Base-by-base conservation (phyloP, 1,140 invertebrate species). In the Panagrolaimus sp. region DNA sequence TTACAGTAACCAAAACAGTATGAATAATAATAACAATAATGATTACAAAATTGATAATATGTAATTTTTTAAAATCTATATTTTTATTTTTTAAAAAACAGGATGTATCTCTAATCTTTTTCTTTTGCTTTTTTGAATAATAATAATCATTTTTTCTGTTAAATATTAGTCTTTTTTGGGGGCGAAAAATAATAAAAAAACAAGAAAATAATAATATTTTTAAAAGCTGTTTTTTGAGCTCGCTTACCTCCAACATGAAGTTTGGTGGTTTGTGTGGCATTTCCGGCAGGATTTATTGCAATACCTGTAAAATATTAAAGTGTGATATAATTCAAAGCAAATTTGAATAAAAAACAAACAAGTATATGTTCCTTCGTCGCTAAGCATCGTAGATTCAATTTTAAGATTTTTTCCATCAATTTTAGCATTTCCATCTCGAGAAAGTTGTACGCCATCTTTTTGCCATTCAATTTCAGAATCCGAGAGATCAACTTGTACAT, bases 311-410 rank as follows among this genome's bases (percentile, higher is more conserved):
- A n/a, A n/a, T n/a, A n/a, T n/a, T n/a, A n/a, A n/a, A n/a, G n/a
- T n/a, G n/a, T n/a, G n/a, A n/a, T n/a, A n/a, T n/a, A n/a, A n/a
- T n/a, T n/a, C n/a, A n/a, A n/a, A n/a, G n/a, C n/a, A n/a, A n/a
- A n/a, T n/a, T n/a, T n/a, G n/a, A n/a, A n/a, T n/a, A n/a, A n/a
- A n/a, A n/a, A n/a, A n/a, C n/a, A n/a, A n/a, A n/a, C n/a, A 86
- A 27, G 68, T 79, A 65, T 86, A 86, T 16, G 69, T 69, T 1
- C 84, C 85, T 31, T 74, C 72, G 65, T 86, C 84, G 1, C 67
- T 65, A 1, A 67, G 23, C 23, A 62, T 66, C 0, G 84, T 69
- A 23, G 77, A 38, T 5, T 51, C 71, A n/a, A 85, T 78, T n/a
- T 72, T 27, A 13, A 86, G 65, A 46, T 82, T 9, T 9, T 38